A percentile compares a stretch with the other conserved stretches of the same genome.
phyloP scores from a whole-genome alignment of 2,797 vertebrate species.

The Chiloscyllium punctatum region DNA sequence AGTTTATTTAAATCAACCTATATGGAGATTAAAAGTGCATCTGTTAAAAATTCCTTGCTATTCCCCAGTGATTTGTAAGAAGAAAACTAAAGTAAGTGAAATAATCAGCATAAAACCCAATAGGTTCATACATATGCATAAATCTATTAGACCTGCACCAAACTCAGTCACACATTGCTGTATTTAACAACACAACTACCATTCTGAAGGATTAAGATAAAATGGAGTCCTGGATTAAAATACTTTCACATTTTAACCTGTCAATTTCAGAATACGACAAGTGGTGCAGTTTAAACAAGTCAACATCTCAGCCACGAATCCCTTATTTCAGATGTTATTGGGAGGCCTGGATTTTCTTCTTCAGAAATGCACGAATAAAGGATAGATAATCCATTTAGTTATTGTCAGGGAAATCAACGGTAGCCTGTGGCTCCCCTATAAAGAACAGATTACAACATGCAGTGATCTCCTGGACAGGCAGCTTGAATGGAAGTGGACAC shows the following conservation, averaged over 20 bases:
- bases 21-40: neutral
- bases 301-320: neutral
- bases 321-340: neutral
- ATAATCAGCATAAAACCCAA: neutral
- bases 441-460: neutral
- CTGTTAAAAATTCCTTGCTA: neutral
- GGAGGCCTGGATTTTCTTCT: neutral
- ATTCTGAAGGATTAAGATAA: conserved; percentile 29
- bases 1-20: neutral
- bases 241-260: neutral
- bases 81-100: neutral
- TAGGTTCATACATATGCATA: conserved; percentile 22
- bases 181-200: neutral
- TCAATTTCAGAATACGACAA: neutral
- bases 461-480: neutral
- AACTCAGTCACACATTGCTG: neutral
- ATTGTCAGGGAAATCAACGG: conserved; percentile 18
- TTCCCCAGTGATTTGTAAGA: neutral
- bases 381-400: neutral
- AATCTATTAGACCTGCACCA: conserved; percentile 10
- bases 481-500: neutral
- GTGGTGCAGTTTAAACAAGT: neutral
- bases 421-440: neutral
- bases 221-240: neutral
- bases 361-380: neutral